Base-by-base conservation (phyloP, 2,113 vertebrate species). In the Odontophorus gujanensis region DNA sequence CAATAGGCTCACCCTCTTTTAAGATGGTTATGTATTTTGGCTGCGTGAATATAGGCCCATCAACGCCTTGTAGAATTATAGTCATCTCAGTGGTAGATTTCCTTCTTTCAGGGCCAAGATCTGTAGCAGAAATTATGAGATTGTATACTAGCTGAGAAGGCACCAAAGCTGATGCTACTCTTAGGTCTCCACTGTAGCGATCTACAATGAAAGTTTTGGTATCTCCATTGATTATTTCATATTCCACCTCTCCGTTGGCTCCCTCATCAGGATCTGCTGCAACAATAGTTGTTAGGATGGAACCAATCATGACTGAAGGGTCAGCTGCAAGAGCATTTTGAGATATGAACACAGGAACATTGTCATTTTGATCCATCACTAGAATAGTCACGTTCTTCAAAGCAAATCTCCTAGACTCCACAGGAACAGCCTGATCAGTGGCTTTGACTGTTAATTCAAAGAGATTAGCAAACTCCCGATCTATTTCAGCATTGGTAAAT, bases 221-320 rank as follows among this genome's bases (percentile, higher is more conserved):
- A 87, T 99, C 99, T 3, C 99, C 99, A 13, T 98, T 98, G 71
- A 99, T 63, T 11, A 99, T 98, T 95, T 99, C 99, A 13, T 99
- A 99, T 88, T 99, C 99, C 92, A 99, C 99, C 78, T 99, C 99
- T 4, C 99, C 99, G 0, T 99, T 99, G 1, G 98, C 97, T 0
- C 99, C 99, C 90, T 99, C 99, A 0, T 99, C 99, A 0, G 99
- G 99, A 96, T 99, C 99, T 1, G 98, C 98, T n/a, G 99, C 99
- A 68, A 98, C 72, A 13, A 99, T 98, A 0, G 99, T 99, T 0
- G 98, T 99, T 21, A 99, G 98, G 80, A 99, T 97, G 0, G 99
- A 99, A 14, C 99, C 99, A 7, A 99, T 99, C 67, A 98, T 96
- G 2, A 99, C 98, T 2, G 98, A 98, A 21, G 99, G 98, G 94